Conservation (phyloP, 2,888 invertebrate species). For the Morinoia aosen region DNA sequence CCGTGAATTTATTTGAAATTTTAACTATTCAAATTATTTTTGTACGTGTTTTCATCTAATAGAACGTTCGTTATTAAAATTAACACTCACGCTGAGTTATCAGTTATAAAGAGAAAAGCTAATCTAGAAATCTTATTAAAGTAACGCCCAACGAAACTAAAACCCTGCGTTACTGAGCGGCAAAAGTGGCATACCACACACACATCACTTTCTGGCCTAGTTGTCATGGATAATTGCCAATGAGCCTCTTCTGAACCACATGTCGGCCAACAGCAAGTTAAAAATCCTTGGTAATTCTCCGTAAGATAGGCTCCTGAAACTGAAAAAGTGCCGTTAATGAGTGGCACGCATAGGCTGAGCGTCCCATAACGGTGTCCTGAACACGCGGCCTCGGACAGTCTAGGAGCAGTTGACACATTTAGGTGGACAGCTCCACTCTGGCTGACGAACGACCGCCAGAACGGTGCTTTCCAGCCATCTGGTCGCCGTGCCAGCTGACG, state of each 20-base stretch:
- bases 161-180: too few relatives aligned
- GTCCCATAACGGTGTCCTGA: not conserved
- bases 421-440: not conserved
- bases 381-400: not conserved
- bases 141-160: not conserved
- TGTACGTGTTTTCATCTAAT: not conserved
- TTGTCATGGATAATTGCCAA: not conserved
- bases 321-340: not conserved
- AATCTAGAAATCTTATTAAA: not conserved
- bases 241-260: not conserved
- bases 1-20: not conserved
- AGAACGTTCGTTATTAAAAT: not conserved
- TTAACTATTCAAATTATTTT: not conserved
- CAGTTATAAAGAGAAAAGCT: not conserved
- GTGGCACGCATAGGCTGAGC: not conserved
- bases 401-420: slow-evolving; percentile 21
- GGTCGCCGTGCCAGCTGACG: slow-evolving; percentile 29
- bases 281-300: not conserved
- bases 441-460: not conserved
- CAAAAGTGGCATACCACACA: not conserved
- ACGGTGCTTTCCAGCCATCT: not conserved
- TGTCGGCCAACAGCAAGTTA: not conserved
- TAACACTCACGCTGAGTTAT: not conserved
- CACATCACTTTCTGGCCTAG: not conserved
- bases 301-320: not conserved